A percentile compares a stretch with the other conserved stretches of the same genome.
Evolutionary conservation across 2,888 invertebrate species (phyloP).

Genomic region (Drosophila neotestacea): DNA sequence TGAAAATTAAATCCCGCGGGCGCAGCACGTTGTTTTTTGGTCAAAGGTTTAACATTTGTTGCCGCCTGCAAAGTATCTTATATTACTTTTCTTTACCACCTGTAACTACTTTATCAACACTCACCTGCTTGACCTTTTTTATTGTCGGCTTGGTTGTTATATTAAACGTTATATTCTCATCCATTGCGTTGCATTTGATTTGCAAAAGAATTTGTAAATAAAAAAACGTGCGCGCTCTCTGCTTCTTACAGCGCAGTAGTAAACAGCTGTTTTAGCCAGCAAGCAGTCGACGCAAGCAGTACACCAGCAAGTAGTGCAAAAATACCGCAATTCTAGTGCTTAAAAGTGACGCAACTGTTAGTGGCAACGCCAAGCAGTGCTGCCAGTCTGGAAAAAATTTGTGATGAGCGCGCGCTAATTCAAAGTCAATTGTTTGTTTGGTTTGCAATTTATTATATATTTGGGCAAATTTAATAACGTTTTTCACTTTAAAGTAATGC

Average conservation of each 20-base stretch:
- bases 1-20: slow-evolving; percentile 49
- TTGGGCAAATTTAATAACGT: slow-evolving; percentile 60
- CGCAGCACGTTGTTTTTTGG: slow-evolving; percentile 43
- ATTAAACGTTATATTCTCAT: slow-evolving; percentile 76
- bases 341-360: neutral
- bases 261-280: slow-evolving; percentile 36
- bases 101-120: neutral
- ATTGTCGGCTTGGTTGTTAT: slow-evolving; percentile 44
- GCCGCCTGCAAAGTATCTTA: slow-evolving; percentile 3
- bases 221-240: slow-evolving; percentile 70
- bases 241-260: slow-evolving; percentile 23
- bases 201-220: slow-evolving; percentile 40
- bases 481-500: slow-evolving; percentile 47
- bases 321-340: neutral
- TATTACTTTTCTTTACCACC: neutral
- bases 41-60: slow-evolving; percentile 8
- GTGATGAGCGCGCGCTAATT: slow-evolving; percentile 27
- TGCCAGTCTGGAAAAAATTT: neutral
- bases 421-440: neutral
- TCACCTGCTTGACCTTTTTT: slow-evolving; percentile 55
- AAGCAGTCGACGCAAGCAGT: slow-evolving; percentile 10
- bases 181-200: slow-evolving; percentile 45
- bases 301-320: slow-evolving; percentile 3
- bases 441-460: slow-evolving; percentile 46
- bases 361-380: slow-evolving; percentile 14